Base-by-base conservation (phyloP, 2,888 invertebrate genomes). In the Folsomia manolachei region DNA sequence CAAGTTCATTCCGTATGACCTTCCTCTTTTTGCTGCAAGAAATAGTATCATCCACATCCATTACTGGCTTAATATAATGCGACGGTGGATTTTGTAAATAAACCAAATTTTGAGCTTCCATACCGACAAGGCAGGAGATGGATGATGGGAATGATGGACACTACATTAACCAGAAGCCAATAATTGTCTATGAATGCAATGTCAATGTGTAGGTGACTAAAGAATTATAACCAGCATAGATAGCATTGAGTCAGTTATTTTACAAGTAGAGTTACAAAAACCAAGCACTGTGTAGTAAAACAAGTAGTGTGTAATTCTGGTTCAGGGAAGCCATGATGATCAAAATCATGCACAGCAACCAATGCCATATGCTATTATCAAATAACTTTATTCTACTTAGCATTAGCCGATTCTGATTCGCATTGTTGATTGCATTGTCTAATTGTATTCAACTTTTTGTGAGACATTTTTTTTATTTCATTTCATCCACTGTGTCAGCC, bases 1-100 rank as follows among this genome's bases (percentile, higher is more conserved):
- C 72, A 75, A 71, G 74, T 69, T 75, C 73, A 73, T 71, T 65
- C 73, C 69, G 39, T 39, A 72, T 75, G 72, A 73, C 75, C 75
- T 77, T 75, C 71, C 72, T 74, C 25, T 65, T 67, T 61, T 51
- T 39, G 39, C 4, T 39, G 39, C 39, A 39, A 39, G 39, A 39
- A 39, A n/a, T n/a, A 39, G 39, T 14, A n/a, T n/a, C n/a, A n/a
- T n/a, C n/a, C n/a, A n/a, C n/a, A n/a, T n/a, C n/a, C 72, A 70
- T 72, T 70, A 75, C 72, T 63, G 69, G 65, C 56, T 70, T 69
- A 69, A 60, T 25, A 14, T 39, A 14, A 14, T 39, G 39, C 14
- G 39, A 14, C 14, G 39, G 39, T 39, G 39, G 39, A 39, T 39
- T 39, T 39, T 39, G 39, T 39, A 39, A 39, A 39, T 39, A 39